phyloP scores from a whole-genome alignment of 2,888 invertebrate genomes.

The Ichneumoninae sp. region DNA sequence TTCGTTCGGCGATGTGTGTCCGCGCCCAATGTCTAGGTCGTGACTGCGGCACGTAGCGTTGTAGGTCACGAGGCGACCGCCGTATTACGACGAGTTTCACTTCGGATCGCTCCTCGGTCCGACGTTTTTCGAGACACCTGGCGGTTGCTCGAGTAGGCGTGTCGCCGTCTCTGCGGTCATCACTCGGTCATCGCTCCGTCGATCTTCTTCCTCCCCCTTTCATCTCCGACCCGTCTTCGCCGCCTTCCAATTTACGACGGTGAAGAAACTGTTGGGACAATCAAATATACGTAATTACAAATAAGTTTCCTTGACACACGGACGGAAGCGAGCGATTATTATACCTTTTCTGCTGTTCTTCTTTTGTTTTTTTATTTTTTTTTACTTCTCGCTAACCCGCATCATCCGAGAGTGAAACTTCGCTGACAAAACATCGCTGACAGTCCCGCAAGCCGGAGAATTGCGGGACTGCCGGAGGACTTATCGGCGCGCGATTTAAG shows the following conservation, averaged over 20 bases:
- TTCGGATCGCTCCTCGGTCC: slow-evolving; percentile 16
- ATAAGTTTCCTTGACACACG: slow-evolving; percentile 57
- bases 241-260: neutral
- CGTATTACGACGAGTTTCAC: slow-evolving; percentile 54
- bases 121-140: slow-evolving; percentile 11
- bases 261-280: neutral
- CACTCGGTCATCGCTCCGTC: neutral
- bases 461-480: slow-evolving; percentile 42
- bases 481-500: slow-evolving; percentile 36
- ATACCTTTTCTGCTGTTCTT: slow-evolving; percentile 13
- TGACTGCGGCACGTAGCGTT: slow-evolving; percentile 66
- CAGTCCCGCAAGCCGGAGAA: neutral
- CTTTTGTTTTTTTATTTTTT: neutral
- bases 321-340: slow-evolving; percentile 54
- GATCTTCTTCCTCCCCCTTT: neutral
- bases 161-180: slow-evolving; percentile 9
- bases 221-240: neutral
- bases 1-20: neutral
- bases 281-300: slow-evolving; percentile 24
- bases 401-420: slow-evolving; percentile 66
- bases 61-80: slow-evolving; percentile 67
- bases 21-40: slow-evolving; percentile 77
- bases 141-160: neutral
- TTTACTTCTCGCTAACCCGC: slow-evolving; percentile 36
- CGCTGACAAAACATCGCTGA: slow-evolving; percentile 40